Conservation (phyloP, 2,888 invertebrate species). For the Hypercompe scribonia region DNA sequence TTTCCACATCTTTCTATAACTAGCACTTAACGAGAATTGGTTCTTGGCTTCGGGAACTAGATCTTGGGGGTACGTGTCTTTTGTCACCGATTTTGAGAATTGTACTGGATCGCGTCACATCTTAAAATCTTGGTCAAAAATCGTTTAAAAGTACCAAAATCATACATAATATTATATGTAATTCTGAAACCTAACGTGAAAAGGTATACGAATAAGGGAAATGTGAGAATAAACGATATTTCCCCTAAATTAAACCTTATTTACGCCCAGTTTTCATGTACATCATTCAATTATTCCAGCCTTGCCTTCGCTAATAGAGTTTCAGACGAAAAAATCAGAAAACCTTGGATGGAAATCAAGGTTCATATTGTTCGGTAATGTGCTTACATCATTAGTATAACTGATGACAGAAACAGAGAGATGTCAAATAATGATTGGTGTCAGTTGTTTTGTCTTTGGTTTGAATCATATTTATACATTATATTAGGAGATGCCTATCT, state of each 20-base stretch:
- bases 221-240: not conserved
- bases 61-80: too few relatives aligned
- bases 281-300: not conserved
- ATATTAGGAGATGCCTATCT: too few relatives aligned
- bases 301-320: not conserved
- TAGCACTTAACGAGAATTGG: not conserved
- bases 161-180: too few relatives aligned
- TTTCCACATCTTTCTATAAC: not conserved
- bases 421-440: not conserved
- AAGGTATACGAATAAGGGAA: not conserved
- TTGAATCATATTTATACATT: too few relatives aligned
- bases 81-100: not conserved
- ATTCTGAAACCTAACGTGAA: too few relatives aligned
- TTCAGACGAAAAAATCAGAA: not conserved
- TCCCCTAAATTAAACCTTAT: not conserved
- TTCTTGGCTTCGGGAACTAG: not conserved
- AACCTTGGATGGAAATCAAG: not conserved
- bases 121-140: too few relatives aligned
- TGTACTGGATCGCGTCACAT: not conserved
- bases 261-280: not conserved
- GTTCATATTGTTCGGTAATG: not conserved
- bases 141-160: too few relatives aligned
- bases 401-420: not conserved
- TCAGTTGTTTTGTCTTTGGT: not conserved
- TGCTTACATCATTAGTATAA: not conserved